phyloP scores from a whole-genome alignment of 1,140 invertebrate genomes.

The Armadillidium nasatum region DNA sequence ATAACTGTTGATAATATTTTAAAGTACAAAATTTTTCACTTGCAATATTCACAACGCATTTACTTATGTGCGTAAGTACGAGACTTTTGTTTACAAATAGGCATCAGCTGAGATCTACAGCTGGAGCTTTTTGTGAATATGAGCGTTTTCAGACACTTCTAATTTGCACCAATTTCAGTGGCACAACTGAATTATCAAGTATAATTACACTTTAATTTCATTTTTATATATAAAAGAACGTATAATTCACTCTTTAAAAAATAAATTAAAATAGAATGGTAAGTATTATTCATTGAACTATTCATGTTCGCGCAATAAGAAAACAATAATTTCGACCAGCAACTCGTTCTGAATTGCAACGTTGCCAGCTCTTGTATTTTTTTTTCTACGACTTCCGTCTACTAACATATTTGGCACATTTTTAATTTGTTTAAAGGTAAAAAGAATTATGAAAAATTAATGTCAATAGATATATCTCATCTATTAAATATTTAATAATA shows the following conservation, averaged over 20 bases:
- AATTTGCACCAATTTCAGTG: background rate
- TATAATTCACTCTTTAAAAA: background rate
- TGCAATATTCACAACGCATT: background rate
- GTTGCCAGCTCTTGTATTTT: background rate
- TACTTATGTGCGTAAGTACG: background rate
- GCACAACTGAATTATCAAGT: background rate
- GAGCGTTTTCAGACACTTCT: background rate
- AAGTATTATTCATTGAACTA: background rate
- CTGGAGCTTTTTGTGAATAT: background rate
- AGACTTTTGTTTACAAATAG: background rate
- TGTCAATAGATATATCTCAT: too few species aligned
- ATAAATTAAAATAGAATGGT: background rate
- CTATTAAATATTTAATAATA: too few species aligned
- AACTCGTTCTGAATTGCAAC: background rate
- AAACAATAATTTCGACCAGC: background rate
- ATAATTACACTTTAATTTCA: background rate
- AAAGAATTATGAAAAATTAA: too few species aligned
- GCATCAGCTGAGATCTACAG: conserved; percentile 1
- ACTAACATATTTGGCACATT: background rate
- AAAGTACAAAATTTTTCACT: background rate
- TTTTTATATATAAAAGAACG: background rate
- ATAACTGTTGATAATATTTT: background rate
- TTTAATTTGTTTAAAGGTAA: too few species aligned
- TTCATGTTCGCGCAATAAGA: background rate
- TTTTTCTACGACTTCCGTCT: conserved; percentile 4